Conservation (phyloP, 2,888 invertebrate genomes). For the Choreutis nemorana region DNA sequence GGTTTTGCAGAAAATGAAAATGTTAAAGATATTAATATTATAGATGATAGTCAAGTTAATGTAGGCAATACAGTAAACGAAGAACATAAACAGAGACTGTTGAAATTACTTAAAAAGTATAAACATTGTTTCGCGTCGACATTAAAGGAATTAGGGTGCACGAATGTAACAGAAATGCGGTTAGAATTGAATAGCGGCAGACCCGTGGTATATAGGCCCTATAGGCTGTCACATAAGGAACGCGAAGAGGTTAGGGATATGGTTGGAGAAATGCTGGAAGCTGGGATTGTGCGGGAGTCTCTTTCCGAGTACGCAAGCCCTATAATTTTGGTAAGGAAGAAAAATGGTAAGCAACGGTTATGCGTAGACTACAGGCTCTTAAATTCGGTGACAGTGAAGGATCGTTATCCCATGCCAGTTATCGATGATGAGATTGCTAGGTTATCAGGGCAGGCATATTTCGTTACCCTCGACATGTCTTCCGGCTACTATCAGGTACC, state of each 20-base stretch:
- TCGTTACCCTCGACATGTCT: conserved; percentile 9
- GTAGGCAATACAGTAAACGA: conserved; percentile 3
- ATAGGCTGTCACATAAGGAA: conserved; percentile 13
- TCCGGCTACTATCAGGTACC: too few relatives aligned
- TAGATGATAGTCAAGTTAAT: conserved; percentile 3
- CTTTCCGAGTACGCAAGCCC: conserved; percentile 14
- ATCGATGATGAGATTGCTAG: conserved; percentile 14
- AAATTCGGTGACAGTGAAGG: conserved; percentile 15
- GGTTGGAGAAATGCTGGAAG: conserved; percentile 14
- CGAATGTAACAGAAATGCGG: conserved; percentile 10
- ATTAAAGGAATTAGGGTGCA: conserved; percentile 11
- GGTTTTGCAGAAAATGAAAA: too few relatives aligned
- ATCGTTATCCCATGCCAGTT: conserved; percentile 13
- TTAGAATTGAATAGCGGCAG: conserved; percentile 12
- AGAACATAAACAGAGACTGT: conserved; percentile 3
- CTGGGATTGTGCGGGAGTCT: conserved; percentile 13
- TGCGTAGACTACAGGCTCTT: conserved; percentile 12
- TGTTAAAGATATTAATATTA: too few relatives aligned
- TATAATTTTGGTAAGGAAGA: conserved; percentile 12
- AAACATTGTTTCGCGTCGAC: conserved; percentile 12
- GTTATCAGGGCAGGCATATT: conserved; percentile 11
- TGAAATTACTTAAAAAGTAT: conserved; percentile 7
- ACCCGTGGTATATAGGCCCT: conserved; percentile 14
- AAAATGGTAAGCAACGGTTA: conserved; percentile 7
- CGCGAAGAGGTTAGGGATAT: conserved; percentile 13